Base-by-base conservation (phyloP, 2,797 vertebrate genomes). In the Centropyge bicolor region DNA sequence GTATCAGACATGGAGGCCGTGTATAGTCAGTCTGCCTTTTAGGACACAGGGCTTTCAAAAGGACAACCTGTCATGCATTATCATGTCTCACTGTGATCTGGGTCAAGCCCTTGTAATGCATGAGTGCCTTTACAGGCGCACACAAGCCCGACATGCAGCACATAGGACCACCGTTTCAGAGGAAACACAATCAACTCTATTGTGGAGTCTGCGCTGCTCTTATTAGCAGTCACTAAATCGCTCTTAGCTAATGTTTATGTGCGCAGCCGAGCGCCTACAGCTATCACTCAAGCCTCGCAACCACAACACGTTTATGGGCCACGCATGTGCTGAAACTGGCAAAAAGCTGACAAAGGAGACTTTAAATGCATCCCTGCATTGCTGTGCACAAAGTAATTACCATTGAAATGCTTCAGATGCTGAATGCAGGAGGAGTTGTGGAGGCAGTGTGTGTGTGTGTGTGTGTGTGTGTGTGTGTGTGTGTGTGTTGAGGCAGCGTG, bases 51-150 rank as follows among this genome's bases (percentile, higher is more conserved):
- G 90, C 91, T 91, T 92, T 93, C 90, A 93, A 93, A 94, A 93
- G 93, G 92, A 93, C 89, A 91, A 91, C 84, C 89, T 92, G 93
- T 92, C 93, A 92, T 82, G 81, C 85, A 54, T 92, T 90, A 90
- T 94, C 88, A 92, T 71, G 76, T 94, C 92, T 92, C 68, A 90
- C 84, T 88, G 89, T 91, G 91, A 94, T 93, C 91, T 95, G 86
- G 91, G 93, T 93, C 93, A 93, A 87, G 86, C 88, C 90, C 89
- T 74, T 76, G 84, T 86, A 86, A 89, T 88, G 89, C 91, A 89
- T 89, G 89, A 91, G 86, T 85, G 89, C 78, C 59, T 91, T 88
- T 85, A 84, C 73, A 79, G 85, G 74, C 85, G 41, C 76, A 67
- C 81, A 80, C 83, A 80, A 78, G 78, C 54, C 65, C 41, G 1